Base-by-base conservation (phyloP, 1,140 invertebrate genomes). In the Zaprionus nigranus region DNA sequence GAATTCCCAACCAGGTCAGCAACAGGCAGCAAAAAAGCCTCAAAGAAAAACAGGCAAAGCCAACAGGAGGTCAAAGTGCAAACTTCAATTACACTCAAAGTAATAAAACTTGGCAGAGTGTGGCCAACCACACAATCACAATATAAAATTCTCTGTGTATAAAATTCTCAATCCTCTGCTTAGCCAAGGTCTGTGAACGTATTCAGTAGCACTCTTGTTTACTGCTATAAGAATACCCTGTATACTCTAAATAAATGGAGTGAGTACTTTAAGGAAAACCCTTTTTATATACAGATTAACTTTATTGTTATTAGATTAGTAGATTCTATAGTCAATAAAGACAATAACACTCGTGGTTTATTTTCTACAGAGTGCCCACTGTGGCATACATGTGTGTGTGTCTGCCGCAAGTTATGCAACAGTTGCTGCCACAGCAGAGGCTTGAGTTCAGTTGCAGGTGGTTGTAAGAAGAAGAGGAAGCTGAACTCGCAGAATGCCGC, bases 381-480 rank as follows among this genome's bases (percentile, higher is more conserved):
- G 46, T 43, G 2, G 24, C 51, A 5, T 38, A 13, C 20, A 22
- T 22, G 2, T 20, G n/a, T n/a, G 57, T 20, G n/a, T 26, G 49
- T 11, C 9, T 28, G 58, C 40, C 43, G 15, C 40, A 43, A 43
- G 56, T 74, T 74, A 61, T 74, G 71, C 71, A 74, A 74, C 71
- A 69, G 71, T 74, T 74, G 65, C 56, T 36, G 49, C 60, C 22
- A 17, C n/a, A 17, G 20, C 22, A 17, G 26, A 24, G 5, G 4
- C 30, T 6, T 59, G 63, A 65, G 26, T 57, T 59, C 43, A 51
- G 17, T 57, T 15, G 53, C 71, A 68, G 71, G 71, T 74, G 71
- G 56, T 67, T 74, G 64, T 13, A 61, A 61, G 57, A 68, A 74
- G 64, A 17, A 68, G 57, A 46, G 24, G 66, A 13, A 49, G n/a